These are phyloP conservation scores for Drosophila sp. DNA, from an alignment of 1,140 invertebrate genomes.

Conservation along the genomic window DNA sequence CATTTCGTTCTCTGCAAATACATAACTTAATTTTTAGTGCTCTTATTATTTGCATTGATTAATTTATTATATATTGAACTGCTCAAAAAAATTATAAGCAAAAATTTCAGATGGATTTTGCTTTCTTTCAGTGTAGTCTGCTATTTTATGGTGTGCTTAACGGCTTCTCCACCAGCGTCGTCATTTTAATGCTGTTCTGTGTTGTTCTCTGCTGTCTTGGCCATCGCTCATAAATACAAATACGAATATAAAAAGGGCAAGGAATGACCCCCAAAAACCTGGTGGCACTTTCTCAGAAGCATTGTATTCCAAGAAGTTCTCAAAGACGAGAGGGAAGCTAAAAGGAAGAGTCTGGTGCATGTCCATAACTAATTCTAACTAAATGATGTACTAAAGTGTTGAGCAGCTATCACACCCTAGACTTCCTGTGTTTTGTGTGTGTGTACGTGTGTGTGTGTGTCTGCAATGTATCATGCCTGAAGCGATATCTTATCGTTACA, in stretches of 20 bases:
- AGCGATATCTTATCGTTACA: constrained; percentile 81
- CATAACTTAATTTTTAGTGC: too few species aligned
- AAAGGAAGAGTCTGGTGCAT: constrained; percentile 35
- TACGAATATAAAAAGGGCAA: constrained; percentile 77
- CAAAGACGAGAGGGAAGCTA: not conserved
- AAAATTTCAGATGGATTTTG: not conserved
- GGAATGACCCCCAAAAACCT: not conserved
- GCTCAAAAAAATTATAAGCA: too few species aligned
- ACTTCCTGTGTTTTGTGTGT: constrained; percentile 10
- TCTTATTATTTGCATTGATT: too few species aligned
- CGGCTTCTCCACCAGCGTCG: constrained; percentile 19
- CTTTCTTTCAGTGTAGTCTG: constrained; percentile 39
- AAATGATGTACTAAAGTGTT: constrained; percentile 82
- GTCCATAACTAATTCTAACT: constrained; percentile 81
- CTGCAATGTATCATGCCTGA: constrained; percentile 56
- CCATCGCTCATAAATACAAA: constrained; percentile 77
- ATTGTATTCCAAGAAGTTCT: constrained; percentile 44
- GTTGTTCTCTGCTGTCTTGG: constrained; percentile 26
- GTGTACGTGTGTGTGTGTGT: constrained; percentile 14
- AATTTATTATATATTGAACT: too few species aligned
- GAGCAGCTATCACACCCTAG: constrained; percentile 35
- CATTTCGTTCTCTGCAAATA: too few species aligned
- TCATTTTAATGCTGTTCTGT: constrained; percentile 24
- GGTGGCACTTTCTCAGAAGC: constrained; percentile 17
- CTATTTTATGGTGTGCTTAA: constrained; percentile 52